phyloP scores from a whole-genome alignment of 2,888 invertebrate species.

The Trachelus iudaicus region DNA sequence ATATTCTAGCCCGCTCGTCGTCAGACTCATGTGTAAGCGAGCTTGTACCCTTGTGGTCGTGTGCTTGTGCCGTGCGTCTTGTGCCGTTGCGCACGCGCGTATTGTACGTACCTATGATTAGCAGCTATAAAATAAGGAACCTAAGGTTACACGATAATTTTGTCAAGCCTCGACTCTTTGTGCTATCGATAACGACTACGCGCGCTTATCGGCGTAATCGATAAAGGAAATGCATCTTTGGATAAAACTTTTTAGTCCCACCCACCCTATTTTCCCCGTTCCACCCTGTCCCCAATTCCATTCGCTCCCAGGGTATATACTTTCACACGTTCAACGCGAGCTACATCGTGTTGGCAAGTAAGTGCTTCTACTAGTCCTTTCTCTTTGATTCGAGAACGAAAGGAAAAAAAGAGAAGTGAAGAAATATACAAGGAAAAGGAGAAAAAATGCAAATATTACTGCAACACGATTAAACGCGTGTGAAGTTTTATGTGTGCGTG shows the following conservation, averaged over 20 bases:
- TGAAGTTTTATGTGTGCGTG: not conserved
- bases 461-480: not conserved
- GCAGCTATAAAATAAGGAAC: not conserved
- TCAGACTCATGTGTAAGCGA: not conserved
- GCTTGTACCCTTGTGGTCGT: not conserved
- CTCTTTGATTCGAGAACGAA: not conserved
- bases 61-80: not conserved
- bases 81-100: not conserved
- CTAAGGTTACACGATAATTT: not conserved
- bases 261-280: not conserved
- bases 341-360: not conserved
- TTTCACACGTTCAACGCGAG: not conserved
- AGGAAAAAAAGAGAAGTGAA: not conserved
- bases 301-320: not conserved
- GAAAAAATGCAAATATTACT: not conserved
- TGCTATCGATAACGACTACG: not conserved
- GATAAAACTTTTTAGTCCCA: not conserved
- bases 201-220: not conserved
- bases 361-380: not conserved
- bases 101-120: not conserved
- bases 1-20: not conserved
- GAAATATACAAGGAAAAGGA: not conserved
- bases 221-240: not conserved
- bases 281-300: not conserved
- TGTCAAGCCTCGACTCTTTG: not conserved